Base-by-base conservation (phyloP, 2,113 vertebrate species). In the Jacana jacana region DNA sequence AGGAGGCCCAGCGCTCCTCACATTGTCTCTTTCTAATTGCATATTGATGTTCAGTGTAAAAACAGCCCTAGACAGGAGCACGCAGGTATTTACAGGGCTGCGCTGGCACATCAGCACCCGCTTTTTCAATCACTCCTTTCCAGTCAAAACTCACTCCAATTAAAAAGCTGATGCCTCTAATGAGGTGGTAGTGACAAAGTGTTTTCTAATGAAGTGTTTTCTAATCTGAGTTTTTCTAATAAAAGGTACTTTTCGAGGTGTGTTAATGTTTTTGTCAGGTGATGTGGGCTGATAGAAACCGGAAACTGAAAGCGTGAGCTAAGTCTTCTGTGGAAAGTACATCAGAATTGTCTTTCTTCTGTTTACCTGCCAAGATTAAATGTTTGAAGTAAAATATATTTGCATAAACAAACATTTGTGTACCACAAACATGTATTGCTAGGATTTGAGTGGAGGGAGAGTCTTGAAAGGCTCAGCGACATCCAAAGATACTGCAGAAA, bases 81-180 rank as follows among this genome's bases (percentile, higher is more conserved):
- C 93, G 80, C 7, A 1, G 17, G 49, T 72, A 84, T 91, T 89
- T 88, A 89, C 93, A 94, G 66, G 93, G 64, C 75, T 71, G 24
- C 17, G 4, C 60, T 92, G 70, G 68, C 75, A 77, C 58, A 35
- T 84, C 33, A 66, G 28, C 46, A 68, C 30, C 20, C 4, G 3
- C 73, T 86, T 95, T 93, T 91, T 97, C 84, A 61, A 40, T 77
- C n/a, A 10, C 61, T 97, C 88, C 51, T 90, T 94, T 97, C 86
- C 87, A 17, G 94, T 95, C 92, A 95, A 64, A 94, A 69, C 23
- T 91, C 96, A 17, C 81, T 89, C 90, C 88, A 91, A 48, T 95
- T 95, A 95, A 91, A 91, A 96, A 89, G 25, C 88, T 94, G 42
- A 88, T 93, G 80, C 65, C 64, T 89, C 69, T 86, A 93, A 91